Evolutionary conservation across 2,113 vertebrate species (phyloP).

Genomic region (Lamprologus ornatipinnis): DNA sequence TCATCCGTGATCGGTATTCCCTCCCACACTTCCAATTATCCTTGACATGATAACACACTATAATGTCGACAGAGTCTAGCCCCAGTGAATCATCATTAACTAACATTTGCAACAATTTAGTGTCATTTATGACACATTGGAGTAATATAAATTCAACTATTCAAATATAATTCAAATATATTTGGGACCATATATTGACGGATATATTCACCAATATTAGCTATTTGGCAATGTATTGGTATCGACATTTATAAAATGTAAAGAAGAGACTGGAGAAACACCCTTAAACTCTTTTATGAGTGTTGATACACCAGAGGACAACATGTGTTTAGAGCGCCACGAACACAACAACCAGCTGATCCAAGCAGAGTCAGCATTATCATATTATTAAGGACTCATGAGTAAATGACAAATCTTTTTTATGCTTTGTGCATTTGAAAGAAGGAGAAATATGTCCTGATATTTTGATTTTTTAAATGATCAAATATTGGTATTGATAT

Average conservation of each 20-base stretch:
- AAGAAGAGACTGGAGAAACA: not conserved
- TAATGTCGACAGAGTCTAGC: slow-evolving; percentile 47
- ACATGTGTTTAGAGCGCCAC: not conserved
- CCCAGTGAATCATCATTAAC: not conserved
- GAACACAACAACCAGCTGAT: not conserved
- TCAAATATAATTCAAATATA: not conserved
- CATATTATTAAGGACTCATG: not conserved
- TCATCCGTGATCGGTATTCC: slow-evolving; percentile 64
- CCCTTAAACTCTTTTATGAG: not conserved
- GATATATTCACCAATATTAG: not conserved
- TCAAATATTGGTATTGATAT: not conserved
- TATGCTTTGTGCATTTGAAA: not conserved
- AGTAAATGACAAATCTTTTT: not conserved
- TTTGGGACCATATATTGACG: not conserved
- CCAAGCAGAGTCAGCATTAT: not conserved
- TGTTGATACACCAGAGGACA: not conserved
- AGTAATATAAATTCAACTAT: not conserved
- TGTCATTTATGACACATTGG: not conserved
- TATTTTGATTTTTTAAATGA: not conserved
- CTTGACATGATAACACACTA: slow-evolving; percentile 68
- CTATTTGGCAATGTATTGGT: not conserved
- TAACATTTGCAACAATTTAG: not conserved
- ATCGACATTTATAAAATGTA: not conserved
- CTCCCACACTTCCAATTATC: slow-evolving; percentile 68
- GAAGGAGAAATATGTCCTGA: not conserved